phyloP scores from a whole-genome alignment of 2,113 vertebrate species.

The Calyptomena viridis region DNA sequence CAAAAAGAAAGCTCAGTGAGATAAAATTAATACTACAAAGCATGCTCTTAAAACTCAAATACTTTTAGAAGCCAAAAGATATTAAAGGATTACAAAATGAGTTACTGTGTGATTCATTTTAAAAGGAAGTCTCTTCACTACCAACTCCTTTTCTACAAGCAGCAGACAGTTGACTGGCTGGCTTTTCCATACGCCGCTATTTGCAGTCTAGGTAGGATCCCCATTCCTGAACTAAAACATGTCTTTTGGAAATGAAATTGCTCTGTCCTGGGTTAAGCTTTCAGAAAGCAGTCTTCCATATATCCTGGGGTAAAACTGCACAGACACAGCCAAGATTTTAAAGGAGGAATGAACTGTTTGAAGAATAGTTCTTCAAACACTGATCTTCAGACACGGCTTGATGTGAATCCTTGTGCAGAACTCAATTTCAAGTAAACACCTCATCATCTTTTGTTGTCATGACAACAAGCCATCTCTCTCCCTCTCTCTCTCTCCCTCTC shows the following conservation, averaged over 20 bases:
- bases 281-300: neutral
- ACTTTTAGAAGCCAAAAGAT: neutral
- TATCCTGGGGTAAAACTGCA: conserved; percentile 12
- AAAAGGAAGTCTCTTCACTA: conserved; percentile 33
- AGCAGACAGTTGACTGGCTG: conserved; percentile 16
- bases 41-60: conserved; percentile 27
- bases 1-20: neutral
- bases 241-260: neutral
- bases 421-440: conserved; percentile 51
- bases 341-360: neutral
- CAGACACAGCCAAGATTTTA: neutral
- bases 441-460: conserved; percentile 74
- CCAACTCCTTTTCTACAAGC: neutral
- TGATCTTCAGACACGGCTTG: neutral
- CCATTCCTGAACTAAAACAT: conserved; percentile 1
- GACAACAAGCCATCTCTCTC: conserved; percentile 73
- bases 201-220: conserved; percentile 38
- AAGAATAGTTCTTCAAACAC: conserved; percentile 14
- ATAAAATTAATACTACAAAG: conserved; percentile 15
- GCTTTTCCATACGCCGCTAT: neutral
- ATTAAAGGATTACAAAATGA: conserved; percentile 38
- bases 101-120: conserved; percentile 57
- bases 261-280: conserved; percentile 3
- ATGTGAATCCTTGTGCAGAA: conserved; percentile 15
- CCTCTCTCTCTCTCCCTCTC: conserved; percentile 58